Percentiles rank a stretch among this genome's conserved stretches.
Evolutionary conservation across 37 sponge, comb jelly and placozoan species (phyloP).

Genomic region (Halichondria panicea): DNA sequence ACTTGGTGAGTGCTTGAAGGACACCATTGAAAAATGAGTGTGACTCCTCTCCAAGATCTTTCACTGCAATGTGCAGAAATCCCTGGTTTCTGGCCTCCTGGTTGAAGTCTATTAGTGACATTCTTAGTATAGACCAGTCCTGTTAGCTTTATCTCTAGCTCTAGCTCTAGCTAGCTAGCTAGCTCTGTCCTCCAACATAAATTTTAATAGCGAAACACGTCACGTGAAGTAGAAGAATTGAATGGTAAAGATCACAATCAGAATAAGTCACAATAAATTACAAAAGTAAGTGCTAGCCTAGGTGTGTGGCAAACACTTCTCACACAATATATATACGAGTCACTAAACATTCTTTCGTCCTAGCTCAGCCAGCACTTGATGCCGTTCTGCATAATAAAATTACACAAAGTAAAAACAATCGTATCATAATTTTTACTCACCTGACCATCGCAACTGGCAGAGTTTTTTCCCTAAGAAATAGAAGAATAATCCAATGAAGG

Average conservation of each 20-base stretch:
- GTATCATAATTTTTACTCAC: slow-evolving; percentile 19
- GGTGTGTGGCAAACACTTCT: neutral
- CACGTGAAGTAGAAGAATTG: neutral
- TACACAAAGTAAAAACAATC: neutral
- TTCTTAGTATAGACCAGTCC: too few species aligned
- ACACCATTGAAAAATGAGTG: slow-evolving; percentile 14
- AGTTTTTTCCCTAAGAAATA: slow-evolving; percentile 39
- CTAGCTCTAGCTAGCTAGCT: neutral
- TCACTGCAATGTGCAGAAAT: slow-evolving; percentile 48
- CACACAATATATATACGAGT: neutral
- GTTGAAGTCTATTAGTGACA: slow-evolving; percentile 52
- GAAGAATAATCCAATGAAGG: slow-evolving; percentile 24
- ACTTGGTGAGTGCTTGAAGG: neutral
- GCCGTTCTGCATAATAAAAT: slow-evolving; percentile 32
- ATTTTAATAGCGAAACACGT: neutral
- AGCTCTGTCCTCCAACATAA: neutral
- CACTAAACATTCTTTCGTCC: neutral
- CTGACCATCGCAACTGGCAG: slow-evolving; percentile 52
- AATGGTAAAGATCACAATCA: slow-evolving; percentile 1
- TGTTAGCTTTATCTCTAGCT: too few species aligned
- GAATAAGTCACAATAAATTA: too few species aligned
- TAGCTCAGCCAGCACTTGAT: slow-evolving; percentile 21
- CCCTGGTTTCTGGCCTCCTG: slow-evolving; percentile 37
- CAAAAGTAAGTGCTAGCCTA: neutral
- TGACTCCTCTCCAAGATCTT: slow-evolving; percentile 31